A percentile compares a stretch with the other conserved stretches of the same genome.
Evolutionary conservation across 2,797 vertebrate genomes (phyloP).

Genomic region (Oryzias dopingdopingensis): DNA sequence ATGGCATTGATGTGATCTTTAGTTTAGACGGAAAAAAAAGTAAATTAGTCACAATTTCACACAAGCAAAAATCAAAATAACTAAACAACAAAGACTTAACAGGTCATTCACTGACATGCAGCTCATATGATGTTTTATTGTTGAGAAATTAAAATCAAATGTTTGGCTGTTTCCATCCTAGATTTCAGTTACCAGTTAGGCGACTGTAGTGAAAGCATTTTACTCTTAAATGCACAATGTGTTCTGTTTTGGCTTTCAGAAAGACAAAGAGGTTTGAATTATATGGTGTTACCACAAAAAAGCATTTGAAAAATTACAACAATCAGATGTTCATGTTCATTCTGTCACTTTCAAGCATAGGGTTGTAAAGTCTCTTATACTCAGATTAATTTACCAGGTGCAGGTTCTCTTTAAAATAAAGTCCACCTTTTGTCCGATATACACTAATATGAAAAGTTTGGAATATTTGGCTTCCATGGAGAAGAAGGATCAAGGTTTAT

Average conservation of each 20-base stretch:
- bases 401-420: not conserved
- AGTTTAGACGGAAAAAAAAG: slow-evolving; percentile 53
- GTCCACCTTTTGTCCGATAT: not conserved
- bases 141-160: slow-evolving; percentile 43
- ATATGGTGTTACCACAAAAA: not conserved
- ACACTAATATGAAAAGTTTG: too few relatives aligned
- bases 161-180: slow-evolving; percentile 34
- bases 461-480: too few relatives aligned
- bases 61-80: slow-evolving; percentile 70
- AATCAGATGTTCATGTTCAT: not conserved
- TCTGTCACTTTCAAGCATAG: not conserved
- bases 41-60: slow-evolving; percentile 74
- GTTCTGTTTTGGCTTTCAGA: not conserved
- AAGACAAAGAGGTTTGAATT: slow-evolving; percentile 10
- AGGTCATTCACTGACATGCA: slow-evolving; percentile 45
- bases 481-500: too few relatives aligned
- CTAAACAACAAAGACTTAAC: slow-evolving; percentile 69
- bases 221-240: slow-evolving; percentile 7
- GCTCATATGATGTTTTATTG: slow-evolving; percentile 63
- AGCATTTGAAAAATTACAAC: too few relatives aligned
- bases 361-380: not conserved
- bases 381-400: not conserved
- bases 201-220: slow-evolving; percentile 8
- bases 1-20: slow-evolving; percentile 42
- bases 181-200: slow-evolving; percentile 14